A percentile compares a stretch with the other conserved stretches of the same genome.
Conservation (phyloP, 1,140 invertebrate genomes). For the Trialeurodes vaporariorum region DNA sequence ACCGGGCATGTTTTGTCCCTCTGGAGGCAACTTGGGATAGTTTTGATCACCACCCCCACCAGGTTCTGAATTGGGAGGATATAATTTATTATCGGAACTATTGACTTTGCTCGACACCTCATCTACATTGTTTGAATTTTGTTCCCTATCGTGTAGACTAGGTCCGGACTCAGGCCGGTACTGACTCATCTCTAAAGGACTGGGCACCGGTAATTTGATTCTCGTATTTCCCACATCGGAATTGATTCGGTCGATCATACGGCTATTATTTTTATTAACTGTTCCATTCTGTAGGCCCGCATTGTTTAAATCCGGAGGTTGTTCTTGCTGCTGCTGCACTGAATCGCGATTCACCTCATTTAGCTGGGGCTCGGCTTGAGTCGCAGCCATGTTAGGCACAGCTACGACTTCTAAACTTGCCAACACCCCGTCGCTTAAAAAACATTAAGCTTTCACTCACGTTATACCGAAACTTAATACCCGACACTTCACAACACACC, state of each 20-base stretch:
- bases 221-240: conserved; percentile 31
- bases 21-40: background rate
- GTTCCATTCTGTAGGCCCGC: conserved; percentile 30
- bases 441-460: conserved; percentile 29
- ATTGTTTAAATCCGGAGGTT: conserved; percentile 34
- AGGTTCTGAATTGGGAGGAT: conserved; percentile 31
- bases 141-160: conserved; percentile 34
- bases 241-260: conserved; percentile 32
- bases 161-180: conserved; percentile 39
- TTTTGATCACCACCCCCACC: conserved; percentile 20
- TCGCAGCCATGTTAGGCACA: conserved; percentile 42
- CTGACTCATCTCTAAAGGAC: conserved; percentile 38
- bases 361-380: conserved; percentile 45
- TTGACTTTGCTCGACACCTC: conserved; percentile 31
- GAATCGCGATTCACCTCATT: conserved; percentile 42
- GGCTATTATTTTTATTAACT: conserved; percentile 28
- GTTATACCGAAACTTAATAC: conserved; percentile 29
- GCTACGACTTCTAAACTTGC: conserved; percentile 19
- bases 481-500: conserved; percentile 29
- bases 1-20: background rate
- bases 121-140: conserved; percentile 32
- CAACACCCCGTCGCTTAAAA: conserved; percentile 31
- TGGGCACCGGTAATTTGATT: conserved; percentile 21
- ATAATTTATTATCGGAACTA: conserved; percentile 32
- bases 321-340: conserved; percentile 38